Percentiles rank a stretch among this genome's conserved stretches.
phyloP scores from a whole-genome alignment of 2,888 invertebrate genomes.

The Timandra comae region DNA sequence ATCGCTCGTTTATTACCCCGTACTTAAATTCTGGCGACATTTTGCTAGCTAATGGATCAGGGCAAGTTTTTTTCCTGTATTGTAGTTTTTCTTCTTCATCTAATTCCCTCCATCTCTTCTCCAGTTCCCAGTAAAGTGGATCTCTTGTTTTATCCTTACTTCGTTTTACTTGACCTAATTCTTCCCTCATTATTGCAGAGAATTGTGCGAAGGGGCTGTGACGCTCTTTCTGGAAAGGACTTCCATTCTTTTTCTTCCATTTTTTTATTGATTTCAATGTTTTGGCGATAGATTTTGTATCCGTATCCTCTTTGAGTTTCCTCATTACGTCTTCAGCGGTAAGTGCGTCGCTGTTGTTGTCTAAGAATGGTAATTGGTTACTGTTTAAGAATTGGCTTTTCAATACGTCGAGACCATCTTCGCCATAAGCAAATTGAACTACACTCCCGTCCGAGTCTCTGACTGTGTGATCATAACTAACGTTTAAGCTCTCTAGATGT shows the following conservation, averaged over 20 bases:
- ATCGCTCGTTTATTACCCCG: conserved; percentile 89
- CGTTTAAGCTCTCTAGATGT: conserved; percentile 96
- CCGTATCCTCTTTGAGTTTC: conserved; percentile 74
- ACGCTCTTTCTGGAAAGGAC: conserved; percentile 56
- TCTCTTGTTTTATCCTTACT: conserved; percentile 72
- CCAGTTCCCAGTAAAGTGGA: conserved; percentile 76
- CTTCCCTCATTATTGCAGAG: conserved; percentile 66
- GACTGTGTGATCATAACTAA: conserved; percentile 96
- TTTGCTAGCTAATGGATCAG: conserved; percentile 84
- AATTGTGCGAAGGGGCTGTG: conserved; percentile 79
- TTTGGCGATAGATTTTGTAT: conserved; percentile 69
- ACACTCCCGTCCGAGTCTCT: conserved; percentile 95
- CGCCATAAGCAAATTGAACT: conserved; percentile 95
- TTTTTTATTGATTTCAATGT: conserved; percentile 76
- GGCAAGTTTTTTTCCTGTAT: conserved; percentile 77
- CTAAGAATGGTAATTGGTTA: conserved; percentile 86
- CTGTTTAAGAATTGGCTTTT: conserved; percentile 89
- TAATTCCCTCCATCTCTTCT: conserved; percentile 81
- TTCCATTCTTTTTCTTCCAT: conserved; percentile 78
- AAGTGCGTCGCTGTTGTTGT: conserved; percentile 85
- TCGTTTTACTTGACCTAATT: conserved; percentile 56
- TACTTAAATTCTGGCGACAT: conserved; percentile 86
- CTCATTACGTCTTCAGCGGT: conserved; percentile 75
- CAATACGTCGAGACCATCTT: conserved; percentile 93
- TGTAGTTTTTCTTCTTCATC: conserved; percentile 76